Conservation (phyloP, 1,140 invertebrate genomes). For the Anastrepha obliqua region DNA sequence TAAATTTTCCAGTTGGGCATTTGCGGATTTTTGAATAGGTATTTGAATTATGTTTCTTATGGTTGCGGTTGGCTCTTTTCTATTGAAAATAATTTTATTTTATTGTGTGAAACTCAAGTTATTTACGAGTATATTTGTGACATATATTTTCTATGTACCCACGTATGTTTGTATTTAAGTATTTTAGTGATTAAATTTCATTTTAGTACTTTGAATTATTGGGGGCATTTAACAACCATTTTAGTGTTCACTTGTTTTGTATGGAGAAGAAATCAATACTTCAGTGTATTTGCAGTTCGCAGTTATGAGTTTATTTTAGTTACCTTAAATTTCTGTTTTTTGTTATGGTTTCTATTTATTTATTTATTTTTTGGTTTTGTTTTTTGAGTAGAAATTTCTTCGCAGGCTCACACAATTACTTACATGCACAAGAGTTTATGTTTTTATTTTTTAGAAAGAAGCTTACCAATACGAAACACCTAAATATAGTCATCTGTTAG, state of each 20-base stretch:
- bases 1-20: background rate
- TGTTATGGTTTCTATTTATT: too few relatives aligned
- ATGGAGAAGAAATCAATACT: background rate
- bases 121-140: background rate
- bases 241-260: slow-evolving; percentile 28
- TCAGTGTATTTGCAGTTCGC: background rate
- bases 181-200: slow-evolving; percentile 57
- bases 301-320: background rate
- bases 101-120: slow-evolving; percentile 25
- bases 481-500: slow-evolving; percentile 41
- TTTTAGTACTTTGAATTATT: slow-evolving; percentile 34
- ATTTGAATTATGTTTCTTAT: background rate
- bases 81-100: background rate
- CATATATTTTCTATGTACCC: background rate
- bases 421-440: slow-evolving; percentile 13
- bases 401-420: slow-evolving; percentile 36
- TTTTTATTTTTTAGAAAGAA: slow-evolving; percentile 21
- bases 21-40: background rate
- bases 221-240: slow-evolving; percentile 57
- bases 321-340: too few relatives aligned
- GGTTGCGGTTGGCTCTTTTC: background rate
- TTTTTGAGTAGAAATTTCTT: background rate
- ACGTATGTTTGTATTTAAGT: background rate
- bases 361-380: background rate
- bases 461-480: slow-evolving; percentile 25